Conservation (phyloP, 2,797 vertebrate species). For the Botia almorhae region DNA sequence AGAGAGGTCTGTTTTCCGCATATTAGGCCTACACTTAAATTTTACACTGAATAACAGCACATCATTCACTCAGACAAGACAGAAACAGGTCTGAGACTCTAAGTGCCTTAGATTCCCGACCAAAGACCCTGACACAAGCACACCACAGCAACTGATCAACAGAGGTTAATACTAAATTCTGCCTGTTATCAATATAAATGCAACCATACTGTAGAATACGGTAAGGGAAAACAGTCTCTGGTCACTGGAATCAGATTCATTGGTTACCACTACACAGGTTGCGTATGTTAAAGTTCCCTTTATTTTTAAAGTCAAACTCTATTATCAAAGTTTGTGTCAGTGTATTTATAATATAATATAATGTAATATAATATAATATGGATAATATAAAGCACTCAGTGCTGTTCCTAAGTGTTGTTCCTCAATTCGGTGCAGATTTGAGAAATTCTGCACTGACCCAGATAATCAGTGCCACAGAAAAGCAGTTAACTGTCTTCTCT, state of each 20-base stretch:
- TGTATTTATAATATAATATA: not conserved
- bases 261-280: not conserved
- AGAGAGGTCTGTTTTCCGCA: too few relatives aligned
- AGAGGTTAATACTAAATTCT: not conserved
- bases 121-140: not conserved
- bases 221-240: not conserved
- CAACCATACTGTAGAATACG: slow-evolving; percentile 12
- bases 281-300: not conserved
- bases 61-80: not conserved
- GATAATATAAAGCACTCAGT: not conserved
- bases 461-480: slow-evolving; percentile 34
- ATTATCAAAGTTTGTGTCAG: not conserved
- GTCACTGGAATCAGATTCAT: not conserved
- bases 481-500: slow-evolving; percentile 39
- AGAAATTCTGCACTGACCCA: slow-evolving; percentile 34
- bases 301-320: not conserved
- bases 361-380: not conserved
- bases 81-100: not conserved
- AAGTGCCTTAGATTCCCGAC: not conserved
- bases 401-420: too few relatives aligned
- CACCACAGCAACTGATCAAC: not conserved
- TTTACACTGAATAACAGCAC: too few relatives aligned
- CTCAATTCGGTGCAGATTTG: not conserved
- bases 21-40: too few relatives aligned
- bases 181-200: slow-evolving; percentile 16